Base-by-base conservation (phyloP, 2,113 vertebrate genomes). In the Dipodomys spectabilis region DNA sequence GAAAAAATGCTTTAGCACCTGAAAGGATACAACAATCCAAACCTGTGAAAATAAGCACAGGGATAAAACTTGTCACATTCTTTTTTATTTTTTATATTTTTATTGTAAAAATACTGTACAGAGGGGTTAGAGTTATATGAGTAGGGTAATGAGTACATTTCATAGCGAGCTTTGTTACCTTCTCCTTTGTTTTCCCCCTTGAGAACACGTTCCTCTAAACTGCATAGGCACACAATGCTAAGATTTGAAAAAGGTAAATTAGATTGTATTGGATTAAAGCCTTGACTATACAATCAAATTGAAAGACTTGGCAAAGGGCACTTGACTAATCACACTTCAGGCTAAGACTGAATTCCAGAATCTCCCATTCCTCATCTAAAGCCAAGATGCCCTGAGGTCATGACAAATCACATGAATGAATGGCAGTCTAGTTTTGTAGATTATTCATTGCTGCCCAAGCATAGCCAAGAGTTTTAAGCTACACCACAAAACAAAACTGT, bases 341-440 rank as follows among this genome's bases (percentile, higher is more conserved):
- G 0, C 15, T 86, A 86, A 88, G 45, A 39, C 65, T 85, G 57
- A 30, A 89, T 83, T 72, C 67, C 49, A 93, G 13, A 18, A 67
- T 67, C 73, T 22, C 27, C 80, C 53, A 93, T 80, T 74, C n/a
- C 23, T 82, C 57, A 1, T 64, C 12, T 90, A 86, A 67, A 45
- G 13, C 80, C 64, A 83, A 88, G 75, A 88, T 83, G 35, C 18
- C 32, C 83, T 84, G 75, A 45, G 77, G n/a, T 91, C 64, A 83
- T 39, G 75, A 93, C 64, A 88, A 94, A 83, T 86, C 81, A 74
- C 45, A 73, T 44, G 44, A 92, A 60, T 68, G 53, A 85, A 77
- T 65, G 19, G 62, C 35, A 73, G 23, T 81, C 35, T 86, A 92
- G 75, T 86, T 94, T 86, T 91, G 77, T 92, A 91, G 68, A 28